These are phyloP conservation scores for Imbricaverruca yamaguchii DNA, from an alignment of 2,888 invertebrate genomes.

Conservation along the genomic window DNA sequence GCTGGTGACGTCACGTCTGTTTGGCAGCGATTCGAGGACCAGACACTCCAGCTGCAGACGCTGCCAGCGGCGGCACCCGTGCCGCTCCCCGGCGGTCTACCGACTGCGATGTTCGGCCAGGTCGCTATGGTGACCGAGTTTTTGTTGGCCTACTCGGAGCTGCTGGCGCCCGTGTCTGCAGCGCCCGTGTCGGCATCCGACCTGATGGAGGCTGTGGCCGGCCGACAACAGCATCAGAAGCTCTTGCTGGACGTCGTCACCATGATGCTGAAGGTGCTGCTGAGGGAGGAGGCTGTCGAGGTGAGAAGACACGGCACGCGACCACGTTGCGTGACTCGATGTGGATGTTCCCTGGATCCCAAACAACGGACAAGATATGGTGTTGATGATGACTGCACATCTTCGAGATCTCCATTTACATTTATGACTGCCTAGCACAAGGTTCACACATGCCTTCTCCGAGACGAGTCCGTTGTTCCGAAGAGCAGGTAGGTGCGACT, in stretches of 20 bases:
- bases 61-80: conserved; percentile 13
- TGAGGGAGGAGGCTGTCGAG: conserved; percentile 28
- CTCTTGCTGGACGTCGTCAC: conserved; percentile 29
- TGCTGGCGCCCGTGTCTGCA: conserved; percentile 28
- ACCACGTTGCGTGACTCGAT: no score
- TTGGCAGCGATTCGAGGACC: conserved; percentile 2
- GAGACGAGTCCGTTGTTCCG: no score
- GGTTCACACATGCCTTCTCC: no score
- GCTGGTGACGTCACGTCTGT: no score
- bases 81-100: conserved; percentile 38
- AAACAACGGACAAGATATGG: no score
- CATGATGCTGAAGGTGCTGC: conserved; percentile 29
- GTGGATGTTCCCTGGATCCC: no score
- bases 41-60: background rate
- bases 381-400: no score
- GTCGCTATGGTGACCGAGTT: conserved; percentile 44
- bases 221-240: conserved; percentile 27
- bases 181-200: conserved; percentile 25
- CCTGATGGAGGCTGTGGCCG: conserved; percentile 28
- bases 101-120: conserved; percentile 42
- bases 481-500: no score
- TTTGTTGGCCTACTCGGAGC: conserved; percentile 40
- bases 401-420: no score
- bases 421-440: no score
- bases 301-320: background rate